Conservation (phyloP, 2,113 vertebrate species). For the Paracanthobrama guichenoti region DNA sequence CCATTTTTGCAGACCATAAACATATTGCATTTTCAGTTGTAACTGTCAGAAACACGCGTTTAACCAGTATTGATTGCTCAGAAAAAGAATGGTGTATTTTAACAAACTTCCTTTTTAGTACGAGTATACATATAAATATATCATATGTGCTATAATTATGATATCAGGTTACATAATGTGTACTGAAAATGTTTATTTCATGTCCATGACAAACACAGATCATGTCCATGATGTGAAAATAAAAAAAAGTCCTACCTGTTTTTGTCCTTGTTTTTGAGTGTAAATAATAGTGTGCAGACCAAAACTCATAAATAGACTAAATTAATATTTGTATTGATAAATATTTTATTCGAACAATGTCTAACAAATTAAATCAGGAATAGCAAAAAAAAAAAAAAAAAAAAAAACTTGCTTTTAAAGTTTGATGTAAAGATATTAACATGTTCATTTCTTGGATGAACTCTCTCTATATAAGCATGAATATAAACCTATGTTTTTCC, state of each 20-base stretch:
- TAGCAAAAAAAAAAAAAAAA: neutral
- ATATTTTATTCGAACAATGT: neutral
- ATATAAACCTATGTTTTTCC: neutral
- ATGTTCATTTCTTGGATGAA: neutral
- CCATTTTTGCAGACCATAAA: constrained; percentile 87
- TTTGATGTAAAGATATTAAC: neutral
- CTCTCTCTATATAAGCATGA: neutral
- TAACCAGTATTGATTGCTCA: neutral
- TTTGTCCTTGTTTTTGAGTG: neutral
- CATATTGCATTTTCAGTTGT: neutral
- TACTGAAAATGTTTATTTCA: constrained; percentile 24
- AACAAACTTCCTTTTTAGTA: neutral
- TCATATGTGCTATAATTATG: constrained; percentile 1
- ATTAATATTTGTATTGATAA: neutral
- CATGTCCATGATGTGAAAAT: constrained; percentile 8
- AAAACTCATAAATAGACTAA: neutral
- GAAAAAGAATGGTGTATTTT: constrained; percentile 1
- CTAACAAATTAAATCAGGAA: neutral
- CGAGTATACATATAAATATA: neutral
- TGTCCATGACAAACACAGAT: neutral
- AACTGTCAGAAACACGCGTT: neutral
- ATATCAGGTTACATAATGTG: constrained; percentile 29
- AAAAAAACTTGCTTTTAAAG: neutral
- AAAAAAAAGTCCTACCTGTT: neutral
- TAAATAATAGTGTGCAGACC: neutral